Evolutionary conservation across 2,797 vertebrate species (phyloP).

Genomic region (Benthosema pterotum): DNA sequence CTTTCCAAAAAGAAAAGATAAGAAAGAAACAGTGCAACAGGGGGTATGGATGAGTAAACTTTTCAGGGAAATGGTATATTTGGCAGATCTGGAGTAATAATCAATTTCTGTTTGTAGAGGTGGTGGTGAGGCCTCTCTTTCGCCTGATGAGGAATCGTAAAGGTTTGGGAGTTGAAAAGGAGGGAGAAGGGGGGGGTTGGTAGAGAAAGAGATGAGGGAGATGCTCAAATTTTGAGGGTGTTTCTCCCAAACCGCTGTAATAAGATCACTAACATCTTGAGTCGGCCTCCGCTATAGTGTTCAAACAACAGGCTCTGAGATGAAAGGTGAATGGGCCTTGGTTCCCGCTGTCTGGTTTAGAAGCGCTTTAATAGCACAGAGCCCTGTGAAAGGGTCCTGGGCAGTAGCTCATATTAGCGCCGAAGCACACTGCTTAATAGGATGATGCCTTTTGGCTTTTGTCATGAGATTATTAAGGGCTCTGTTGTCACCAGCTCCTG

Average conservation of each 20-base stretch:
- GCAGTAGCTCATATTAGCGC: constrained; percentile 92
- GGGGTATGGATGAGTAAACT: constrained; percentile 65
- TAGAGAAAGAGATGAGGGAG: constrained; percentile 37
- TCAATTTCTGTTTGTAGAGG: constrained; percentile 51
- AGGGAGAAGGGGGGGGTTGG: not conserved
- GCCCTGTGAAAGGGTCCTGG: constrained; percentile 89
- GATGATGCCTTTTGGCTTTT: constrained; percentile 99
- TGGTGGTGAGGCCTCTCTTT: constrained; percentile 39
- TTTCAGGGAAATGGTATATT: constrained; percentile 53
- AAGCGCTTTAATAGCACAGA: constrained; percentile 90
- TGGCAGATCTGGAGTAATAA: constrained; percentile 55
- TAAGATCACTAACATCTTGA: constrained; percentile 96
- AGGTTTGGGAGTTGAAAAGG: constrained; percentile 36
- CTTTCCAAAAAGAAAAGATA: constrained; percentile 89
- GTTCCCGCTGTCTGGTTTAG: constrained; percentile 92
- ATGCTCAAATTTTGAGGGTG: constrained; percentile 60
- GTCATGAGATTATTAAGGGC: constrained; percentile 97
- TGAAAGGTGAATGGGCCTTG: constrained; percentile 93
- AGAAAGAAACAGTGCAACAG: constrained; percentile 79
- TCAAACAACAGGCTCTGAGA: constrained; percentile 89
- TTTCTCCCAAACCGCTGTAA: constrained; percentile 70
- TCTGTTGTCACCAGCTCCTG: constrained; percentile 88
- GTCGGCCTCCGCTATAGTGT: constrained; percentile 60
- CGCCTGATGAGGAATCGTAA: constrained; percentile 26
- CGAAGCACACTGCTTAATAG: constrained; percentile 95